Evolutionary conservation across 2,888 invertebrate genomes (phyloP), one percentile per base, ranked within the genome.

Genomic region (Drosophila greeni): DNA sequence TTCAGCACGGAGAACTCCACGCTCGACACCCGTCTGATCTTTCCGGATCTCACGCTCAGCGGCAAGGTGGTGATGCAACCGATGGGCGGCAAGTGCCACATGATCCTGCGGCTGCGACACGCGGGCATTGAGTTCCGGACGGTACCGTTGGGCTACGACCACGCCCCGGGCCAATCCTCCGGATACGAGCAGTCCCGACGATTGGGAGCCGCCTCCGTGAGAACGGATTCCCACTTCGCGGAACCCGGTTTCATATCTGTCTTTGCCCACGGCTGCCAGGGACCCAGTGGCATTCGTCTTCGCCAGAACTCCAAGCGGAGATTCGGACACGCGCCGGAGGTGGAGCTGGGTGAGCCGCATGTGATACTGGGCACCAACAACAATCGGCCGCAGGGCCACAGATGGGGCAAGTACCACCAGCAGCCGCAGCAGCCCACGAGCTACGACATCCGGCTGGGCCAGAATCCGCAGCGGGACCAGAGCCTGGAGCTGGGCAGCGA

Each of bases 241-340:
- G 95, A 95, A 77, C 95, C 95, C 0, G 94, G 95, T 14, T 95
- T 95, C 78, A 94, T 95, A 34, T 95, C 95, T 43, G 95, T 95
- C 0, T 95, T 95, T 82, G 95, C 95, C 0, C 95, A 95, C 72
- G 95, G 95, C 0, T 95, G 95, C 81, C 93, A 94, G 79, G 92
- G 86, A 54, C 86, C 86, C 5, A 82, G 76, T 29, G 87, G 86
- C 12, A 85, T 86, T 11, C 82, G 86, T 34, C 67, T 87, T 24
- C 82, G 89, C 0, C 86, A 87, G 66, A 88, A 88, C 52, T 88
- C 87, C 0, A 89, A 89, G 55, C 82, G 88, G 0, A 82, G 87
- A 3, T 87, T 84, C 49, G 70, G 74, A 1, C 33, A 62, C 6
- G 45, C 67, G 5, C 82, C 74, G 11, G 73, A 74, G 36, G 75